phyloP scores from a whole-genome alignment of 2,797 vertebrate genomes.

The Dryobates pubescens region DNA sequence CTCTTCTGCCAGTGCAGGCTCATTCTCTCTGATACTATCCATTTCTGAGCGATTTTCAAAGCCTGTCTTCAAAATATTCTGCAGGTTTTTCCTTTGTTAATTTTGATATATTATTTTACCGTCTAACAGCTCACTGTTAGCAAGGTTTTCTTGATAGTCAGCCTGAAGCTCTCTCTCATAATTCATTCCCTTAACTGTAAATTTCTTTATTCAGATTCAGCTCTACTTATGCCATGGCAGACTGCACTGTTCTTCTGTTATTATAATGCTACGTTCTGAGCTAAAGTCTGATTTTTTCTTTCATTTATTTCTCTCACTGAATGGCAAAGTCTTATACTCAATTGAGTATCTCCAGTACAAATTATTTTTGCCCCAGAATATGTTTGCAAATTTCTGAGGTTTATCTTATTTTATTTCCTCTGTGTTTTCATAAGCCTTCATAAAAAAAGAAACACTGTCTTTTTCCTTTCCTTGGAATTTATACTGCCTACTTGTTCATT shows the following conservation, averaged over 20 bases:
- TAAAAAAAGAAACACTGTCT: background rate
- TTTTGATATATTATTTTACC: constrained; percentile 56
- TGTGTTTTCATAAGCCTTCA: constrained; percentile 7
- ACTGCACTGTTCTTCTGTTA: constrained; percentile 14
- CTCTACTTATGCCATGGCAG: constrained; percentile 49
- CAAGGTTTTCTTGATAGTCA: constrained; percentile 47
- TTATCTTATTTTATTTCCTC: constrained; percentile 26
- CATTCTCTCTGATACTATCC: background rate
- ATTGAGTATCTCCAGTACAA: background rate
- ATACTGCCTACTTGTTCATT: background rate
- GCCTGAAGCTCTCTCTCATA: constrained; percentile 58
- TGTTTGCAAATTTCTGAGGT: constrained; percentile 14
- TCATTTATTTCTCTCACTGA: constrained; percentile 39
- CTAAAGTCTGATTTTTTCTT: constrained; percentile 27
- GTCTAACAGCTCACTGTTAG: constrained; percentile 50
- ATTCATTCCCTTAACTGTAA: constrained; percentile 65
- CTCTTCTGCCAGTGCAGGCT: background rate
- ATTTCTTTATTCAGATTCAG: constrained; percentile 63
- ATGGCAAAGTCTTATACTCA: constrained; percentile 27
- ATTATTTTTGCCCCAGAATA: constrained; percentile 36
- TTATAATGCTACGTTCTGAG: constrained; percentile 34
- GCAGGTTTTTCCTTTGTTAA: constrained; percentile 45
- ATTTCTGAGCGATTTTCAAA: constrained; percentile 38
- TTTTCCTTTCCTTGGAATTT: constrained; percentile 20
- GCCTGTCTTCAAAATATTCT: constrained; percentile 23